Conservation (phyloP, 2,113 vertebrate genomes). For the Laticauda colubrina region DNA sequence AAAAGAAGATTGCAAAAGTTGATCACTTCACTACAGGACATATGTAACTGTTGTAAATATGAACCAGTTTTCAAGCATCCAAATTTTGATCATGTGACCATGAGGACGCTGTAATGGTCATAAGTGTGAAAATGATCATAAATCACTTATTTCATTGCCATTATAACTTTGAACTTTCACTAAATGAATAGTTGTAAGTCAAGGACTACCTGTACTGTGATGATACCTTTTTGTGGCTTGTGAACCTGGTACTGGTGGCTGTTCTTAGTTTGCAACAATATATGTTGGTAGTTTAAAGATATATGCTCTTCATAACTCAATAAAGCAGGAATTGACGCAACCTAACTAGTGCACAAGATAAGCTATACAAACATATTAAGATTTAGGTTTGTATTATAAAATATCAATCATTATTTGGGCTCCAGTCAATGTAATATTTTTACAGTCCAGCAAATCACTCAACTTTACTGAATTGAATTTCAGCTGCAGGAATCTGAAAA, state of each 20-base stretch:
- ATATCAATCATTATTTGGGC: background rate
- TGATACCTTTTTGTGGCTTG: background rate
- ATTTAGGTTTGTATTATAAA: background rate
- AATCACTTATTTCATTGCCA: background rate
- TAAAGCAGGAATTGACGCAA: background rate
- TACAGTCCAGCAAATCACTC: background rate
- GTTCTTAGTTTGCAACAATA: background rate
- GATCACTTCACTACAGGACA: background rate
- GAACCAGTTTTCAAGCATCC: background rate
- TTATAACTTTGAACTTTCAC: background rate
- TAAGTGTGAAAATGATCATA: background rate
- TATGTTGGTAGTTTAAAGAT: background rate
- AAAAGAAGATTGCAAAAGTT: background rate
- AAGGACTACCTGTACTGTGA: background rate
- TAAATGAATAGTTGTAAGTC: background rate
- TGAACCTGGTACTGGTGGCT: background rate
- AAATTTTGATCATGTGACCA: background rate
- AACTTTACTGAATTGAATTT: background rate
- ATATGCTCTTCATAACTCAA: background rate
- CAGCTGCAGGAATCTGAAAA: background rate
- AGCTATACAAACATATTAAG: background rate
- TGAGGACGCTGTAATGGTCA: background rate
- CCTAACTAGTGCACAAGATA: background rate
- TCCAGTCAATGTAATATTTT: background rate
- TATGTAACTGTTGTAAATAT: background rate